These are phyloP conservation scores for Heliocidaris erythrogramma DNA, from an alignment of 35 echinoderm and acorn worm genomes.

Conservation along the genomic window DNA sequence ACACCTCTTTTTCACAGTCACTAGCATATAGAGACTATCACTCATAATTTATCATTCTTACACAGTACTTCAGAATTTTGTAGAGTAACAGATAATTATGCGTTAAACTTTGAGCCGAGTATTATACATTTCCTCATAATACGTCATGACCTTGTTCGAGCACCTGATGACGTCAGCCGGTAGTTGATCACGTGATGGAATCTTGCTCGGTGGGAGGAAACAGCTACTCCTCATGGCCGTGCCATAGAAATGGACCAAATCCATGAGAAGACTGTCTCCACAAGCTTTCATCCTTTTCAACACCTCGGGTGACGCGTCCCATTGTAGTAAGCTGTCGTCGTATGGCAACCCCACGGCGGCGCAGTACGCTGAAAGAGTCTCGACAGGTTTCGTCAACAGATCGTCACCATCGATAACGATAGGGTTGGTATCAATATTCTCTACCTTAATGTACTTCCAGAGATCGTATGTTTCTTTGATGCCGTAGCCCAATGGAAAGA, in stretches of 20 bases:
- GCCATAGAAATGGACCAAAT: slow-evolving; percentile 1
- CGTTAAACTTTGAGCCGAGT: neutral
- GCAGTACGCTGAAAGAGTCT: slow-evolving; percentile 22
- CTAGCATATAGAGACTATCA: too few species aligned
- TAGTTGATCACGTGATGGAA: neutral
- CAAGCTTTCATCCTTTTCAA: neutral
- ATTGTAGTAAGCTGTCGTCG: slow-evolving; percentile 3
- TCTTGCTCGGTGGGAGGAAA: neutral
- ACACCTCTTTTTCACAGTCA: too few species aligned
- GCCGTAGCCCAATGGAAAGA: neutral
- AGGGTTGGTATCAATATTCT: slow-evolving; percentile 46
- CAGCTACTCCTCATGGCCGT: slow-evolving; percentile 11
- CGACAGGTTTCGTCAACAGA: slow-evolving; percentile 40
- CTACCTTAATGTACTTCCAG: slow-evolving; percentile 23
- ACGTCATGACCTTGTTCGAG: neutral
- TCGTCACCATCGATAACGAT: slow-evolving; percentile 56
- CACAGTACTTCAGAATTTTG: too few species aligned
- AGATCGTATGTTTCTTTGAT: neutral
- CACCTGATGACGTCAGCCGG: neutral
- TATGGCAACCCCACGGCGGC: slow-evolving; percentile 32
- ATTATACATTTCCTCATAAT: neutral
- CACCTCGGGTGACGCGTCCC: slow-evolving; percentile 22
- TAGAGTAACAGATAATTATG: neutral
- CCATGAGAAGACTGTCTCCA: neutral
- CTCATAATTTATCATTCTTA: too few species aligned